Percentiles rank a stretch among this genome's conserved stretches.
Evolutionary conservation across 2,113 vertebrate species (phyloP).

Genomic region (Rhinolophus sinicus): DNA sequence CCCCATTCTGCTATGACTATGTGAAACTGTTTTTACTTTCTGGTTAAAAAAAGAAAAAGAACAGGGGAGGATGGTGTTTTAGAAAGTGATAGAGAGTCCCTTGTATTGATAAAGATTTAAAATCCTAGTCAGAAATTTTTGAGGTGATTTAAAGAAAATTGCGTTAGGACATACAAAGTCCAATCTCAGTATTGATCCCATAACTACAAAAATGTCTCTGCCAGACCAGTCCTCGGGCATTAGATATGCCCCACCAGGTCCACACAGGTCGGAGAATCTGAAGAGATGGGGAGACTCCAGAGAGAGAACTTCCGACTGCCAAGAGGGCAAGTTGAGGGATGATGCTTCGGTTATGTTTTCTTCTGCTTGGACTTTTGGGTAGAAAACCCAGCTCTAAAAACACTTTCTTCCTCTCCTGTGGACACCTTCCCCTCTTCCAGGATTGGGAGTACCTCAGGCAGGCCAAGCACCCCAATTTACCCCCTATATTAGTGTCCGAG

Average conservation of each 20-base stretch:
- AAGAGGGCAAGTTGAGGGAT: neutral
- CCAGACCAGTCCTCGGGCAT: neutral
- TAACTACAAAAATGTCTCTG: neutral
- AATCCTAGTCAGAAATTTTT: neutral
- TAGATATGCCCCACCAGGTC: rapidly evolving
- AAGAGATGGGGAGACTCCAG: neutral
- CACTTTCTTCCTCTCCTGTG: neutral
- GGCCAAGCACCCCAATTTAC: neutral
- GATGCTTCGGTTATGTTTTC: neutral
- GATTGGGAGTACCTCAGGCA: no score
- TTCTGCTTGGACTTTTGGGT: neutral
- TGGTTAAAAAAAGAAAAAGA: neutral
- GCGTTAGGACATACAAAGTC: neutral
- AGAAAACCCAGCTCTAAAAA: neutral
- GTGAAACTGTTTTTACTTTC: neutral
- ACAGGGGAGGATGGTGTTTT: neutral
- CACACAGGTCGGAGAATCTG: neutral
- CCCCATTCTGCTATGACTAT: neutral
- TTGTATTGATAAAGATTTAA: neutral
- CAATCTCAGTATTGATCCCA: neutral
- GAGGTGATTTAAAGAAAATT: neutral
- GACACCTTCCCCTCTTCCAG: neutral
- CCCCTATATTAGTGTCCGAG: neutral
- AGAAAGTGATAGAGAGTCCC: neutral
- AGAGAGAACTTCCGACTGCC: neutral